Conservation (phyloP, 2,797 vertebrate species). For the Microhierax caerulescens region DNA sequence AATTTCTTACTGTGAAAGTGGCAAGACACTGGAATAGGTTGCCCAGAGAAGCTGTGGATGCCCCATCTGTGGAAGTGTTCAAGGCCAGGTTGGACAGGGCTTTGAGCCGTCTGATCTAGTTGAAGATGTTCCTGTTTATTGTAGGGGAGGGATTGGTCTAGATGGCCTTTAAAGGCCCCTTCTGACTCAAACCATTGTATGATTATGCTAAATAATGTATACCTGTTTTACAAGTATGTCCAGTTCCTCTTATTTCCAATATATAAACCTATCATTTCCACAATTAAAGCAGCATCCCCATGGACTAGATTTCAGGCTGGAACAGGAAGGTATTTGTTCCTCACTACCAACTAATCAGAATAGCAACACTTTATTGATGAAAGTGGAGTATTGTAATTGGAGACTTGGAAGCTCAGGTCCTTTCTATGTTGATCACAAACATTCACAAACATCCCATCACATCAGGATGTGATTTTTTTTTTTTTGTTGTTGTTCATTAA, state of each 20-base stretch:
- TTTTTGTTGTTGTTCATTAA: not conserved
- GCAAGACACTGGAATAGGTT: not conserved
- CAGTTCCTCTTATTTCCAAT: not conserved
- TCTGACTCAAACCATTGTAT: not conserved
- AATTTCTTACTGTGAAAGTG: too few species aligned
- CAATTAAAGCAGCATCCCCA: not conserved
- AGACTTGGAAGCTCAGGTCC: not conserved
- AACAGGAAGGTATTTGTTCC: not conserved
- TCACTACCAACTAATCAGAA: not conserved
- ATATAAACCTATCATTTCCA: not conserved
- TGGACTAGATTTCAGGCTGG: not conserved
- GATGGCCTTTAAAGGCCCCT: not conserved
- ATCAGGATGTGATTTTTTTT: not conserved
- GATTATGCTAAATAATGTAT: not conserved
- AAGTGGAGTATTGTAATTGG: not conserved
- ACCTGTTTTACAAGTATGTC: not conserved
- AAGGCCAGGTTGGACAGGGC: not conserved
- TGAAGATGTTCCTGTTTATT: rapidly evolving
- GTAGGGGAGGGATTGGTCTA: not conserved
- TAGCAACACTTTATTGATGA: not conserved
- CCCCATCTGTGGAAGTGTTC: not conserved
- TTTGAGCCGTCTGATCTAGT: not conserved
- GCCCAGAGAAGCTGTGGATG: not conserved
- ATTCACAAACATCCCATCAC: not conserved
- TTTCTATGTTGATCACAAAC: not conserved